These are phyloP conservation scores for Acomys russatus DNA, from an alignment of 2,797 vertebrate species.

Conservation along the genomic window DNA sequence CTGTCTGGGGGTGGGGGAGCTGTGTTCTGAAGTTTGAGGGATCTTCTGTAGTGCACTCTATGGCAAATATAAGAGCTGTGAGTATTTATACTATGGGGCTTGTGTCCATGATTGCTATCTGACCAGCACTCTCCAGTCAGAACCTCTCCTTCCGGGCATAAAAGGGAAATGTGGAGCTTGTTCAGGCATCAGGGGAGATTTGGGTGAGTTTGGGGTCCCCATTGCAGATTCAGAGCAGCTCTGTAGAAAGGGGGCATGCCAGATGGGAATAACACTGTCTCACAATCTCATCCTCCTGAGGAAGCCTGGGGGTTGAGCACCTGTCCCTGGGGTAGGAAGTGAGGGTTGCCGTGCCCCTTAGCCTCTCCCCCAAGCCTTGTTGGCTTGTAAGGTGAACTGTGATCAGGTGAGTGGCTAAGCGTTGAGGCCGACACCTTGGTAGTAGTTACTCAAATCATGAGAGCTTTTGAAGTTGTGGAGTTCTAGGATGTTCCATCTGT, in stretches of 20 bases:
- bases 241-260: not conserved
- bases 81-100: not conserved
- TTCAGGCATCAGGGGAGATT: not conserved
- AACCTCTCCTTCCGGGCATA: not conserved
- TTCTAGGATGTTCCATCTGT: not conserved
- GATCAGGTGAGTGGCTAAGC: not conserved
- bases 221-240: not conserved
- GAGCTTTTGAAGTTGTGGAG: not conserved
- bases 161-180: not conserved
- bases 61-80: not conserved
- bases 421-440: not conserved
- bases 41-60: too few species aligned
- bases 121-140: not conserved
- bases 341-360: not conserved
- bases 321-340: not conserved
- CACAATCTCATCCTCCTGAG: not conserved
- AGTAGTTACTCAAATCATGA: not conserved
- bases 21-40: not conserved
- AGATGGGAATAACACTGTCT: too few species aligned
- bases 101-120: not conserved
- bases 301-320: not conserved
- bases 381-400: not conserved
- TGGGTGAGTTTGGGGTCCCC: not conserved
- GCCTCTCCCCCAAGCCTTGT: not conserved
- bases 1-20: too few species aligned